Evolutionary conservation across 2,797 vertebrate species (phyloP).

Genomic region (Numenius phaeopus): DNA sequence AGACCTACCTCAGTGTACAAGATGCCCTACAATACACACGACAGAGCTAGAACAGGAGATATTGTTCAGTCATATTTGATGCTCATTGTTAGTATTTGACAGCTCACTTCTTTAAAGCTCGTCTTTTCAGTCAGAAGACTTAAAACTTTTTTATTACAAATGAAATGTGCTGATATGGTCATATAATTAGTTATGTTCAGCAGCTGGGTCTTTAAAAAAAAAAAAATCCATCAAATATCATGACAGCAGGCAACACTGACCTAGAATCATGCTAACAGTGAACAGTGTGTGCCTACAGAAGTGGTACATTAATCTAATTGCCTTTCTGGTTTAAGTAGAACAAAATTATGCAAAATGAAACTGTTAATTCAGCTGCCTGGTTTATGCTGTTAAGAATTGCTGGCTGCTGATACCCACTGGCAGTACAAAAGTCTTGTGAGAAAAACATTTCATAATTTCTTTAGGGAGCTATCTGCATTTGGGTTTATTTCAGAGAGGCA

Average conservation of each 20-base stretch:
- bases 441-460: neutral
- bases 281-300: neutral
- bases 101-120: neutral
- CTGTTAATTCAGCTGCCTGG: constrained; percentile 5
- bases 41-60: neutral
- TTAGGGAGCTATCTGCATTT: neutral
- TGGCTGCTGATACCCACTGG: neutral
- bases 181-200: neutral
- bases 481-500: neutral
- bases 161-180: neutral
- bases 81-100: neutral
- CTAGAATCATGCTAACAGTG: neutral
- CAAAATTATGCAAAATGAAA: constrained; percentile 21
- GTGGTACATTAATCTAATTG: neutral
- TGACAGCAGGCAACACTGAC: neutral
- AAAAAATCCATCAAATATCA: neutral
- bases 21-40: neutral
- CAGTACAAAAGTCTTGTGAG: neutral
- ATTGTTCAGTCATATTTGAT: neutral
- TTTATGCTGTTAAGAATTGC: neutral
- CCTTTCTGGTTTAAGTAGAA: neutral
- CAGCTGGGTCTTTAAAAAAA: neutral
- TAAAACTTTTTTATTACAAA: neutral
- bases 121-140: neutral
- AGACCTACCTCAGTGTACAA: neutral